A percentile compares a stretch with the other conserved stretches of the same genome.
Evolutionary conservation across 2,888 invertebrate species (phyloP).

Genomic region (Lepetodrilus schrolli): DNA sequence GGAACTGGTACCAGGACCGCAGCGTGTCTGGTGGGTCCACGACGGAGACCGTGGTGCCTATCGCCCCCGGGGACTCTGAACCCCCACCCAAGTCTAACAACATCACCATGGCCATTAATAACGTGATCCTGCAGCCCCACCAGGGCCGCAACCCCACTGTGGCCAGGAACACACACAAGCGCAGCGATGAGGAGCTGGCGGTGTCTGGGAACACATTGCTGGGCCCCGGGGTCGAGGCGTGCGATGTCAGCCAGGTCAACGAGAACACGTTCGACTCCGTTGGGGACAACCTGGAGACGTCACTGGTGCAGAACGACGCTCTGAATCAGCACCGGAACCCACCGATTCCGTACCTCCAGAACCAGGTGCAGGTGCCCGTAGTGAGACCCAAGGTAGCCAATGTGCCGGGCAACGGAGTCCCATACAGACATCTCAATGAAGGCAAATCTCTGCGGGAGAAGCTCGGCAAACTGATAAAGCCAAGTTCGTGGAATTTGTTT

Average conservation of each 20-base stretch:
- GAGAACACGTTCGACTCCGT: slow-evolving; percentile 67
- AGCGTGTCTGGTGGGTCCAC: slow-evolving; percentile 77
- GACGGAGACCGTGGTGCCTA: slow-evolving; percentile 79
- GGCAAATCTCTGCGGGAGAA: slow-evolving; percentile 38
- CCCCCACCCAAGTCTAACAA: slow-evolving; percentile 65
- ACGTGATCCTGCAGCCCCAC: slow-evolving; percentile 81
- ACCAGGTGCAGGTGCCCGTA: slow-evolving; percentile 79
- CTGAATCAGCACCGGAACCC: slow-evolving; percentile 65
- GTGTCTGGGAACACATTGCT: slow-evolving; percentile 75
- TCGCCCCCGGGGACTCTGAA: slow-evolving; percentile 78
- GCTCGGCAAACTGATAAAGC: slow-evolving; percentile 54
- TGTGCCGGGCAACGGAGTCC: slow-evolving; percentile 65
- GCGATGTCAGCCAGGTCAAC: neutral
- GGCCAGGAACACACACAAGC: slow-evolving; percentile 83
- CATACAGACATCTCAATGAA: slow-evolving; percentile 34
- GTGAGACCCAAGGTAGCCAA: slow-evolving; percentile 75
- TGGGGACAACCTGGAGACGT: slow-evolving; percentile 71
- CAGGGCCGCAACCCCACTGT: slow-evolving; percentile 90
- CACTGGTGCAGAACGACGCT: slow-evolving; percentile 77
- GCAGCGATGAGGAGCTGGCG: slow-evolving; percentile 77
- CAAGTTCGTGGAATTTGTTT: slow-evolving; percentile 46
- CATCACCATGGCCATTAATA: slow-evolving; percentile 56
- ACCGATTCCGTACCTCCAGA: slow-evolving; percentile 84
- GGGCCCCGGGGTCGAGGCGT: slow-evolving; percentile 44
- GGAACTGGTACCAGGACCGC: slow-evolving; percentile 44